Conservation (phyloP, 2,888 invertebrate genomes). For the Philereme transversata region DNA sequence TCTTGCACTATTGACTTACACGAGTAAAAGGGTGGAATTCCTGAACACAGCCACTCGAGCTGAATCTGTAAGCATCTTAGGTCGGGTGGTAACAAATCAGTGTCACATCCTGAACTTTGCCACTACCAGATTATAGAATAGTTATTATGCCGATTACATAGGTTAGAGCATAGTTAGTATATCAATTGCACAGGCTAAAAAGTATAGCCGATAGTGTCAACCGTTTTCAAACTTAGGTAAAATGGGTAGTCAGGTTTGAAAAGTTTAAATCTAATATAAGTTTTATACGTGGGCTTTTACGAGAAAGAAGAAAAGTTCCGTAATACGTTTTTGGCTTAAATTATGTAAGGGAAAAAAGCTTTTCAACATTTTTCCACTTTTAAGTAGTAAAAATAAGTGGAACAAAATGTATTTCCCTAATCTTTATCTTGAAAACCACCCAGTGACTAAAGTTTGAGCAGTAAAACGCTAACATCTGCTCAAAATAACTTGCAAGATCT, state of each 20-base stretch:
- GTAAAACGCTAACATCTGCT: too few relatives aligned
- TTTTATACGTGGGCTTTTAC: slow-evolving; percentile 13
- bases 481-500: too few relatives aligned
- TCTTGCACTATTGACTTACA: slow-evolving; percentile 32
- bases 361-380: neutral
- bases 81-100: slow-evolving; percentile 56
- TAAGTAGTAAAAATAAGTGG: neutral
- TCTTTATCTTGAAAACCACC: too few relatives aligned
- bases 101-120: slow-evolving; percentile 49
- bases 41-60: slow-evolving; percentile 22
- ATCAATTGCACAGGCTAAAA: neutral
- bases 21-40: slow-evolving; percentile 28
- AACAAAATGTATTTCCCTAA: too few relatives aligned
- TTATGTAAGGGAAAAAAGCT: neutral
- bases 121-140: slow-evolving; percentile 16
- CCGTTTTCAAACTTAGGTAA: slow-evolving; percentile 13
- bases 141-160: slow-evolving; percentile 3
- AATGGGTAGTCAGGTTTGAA: slow-evolving; percentile 10
- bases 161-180: slow-evolving; percentile 10
- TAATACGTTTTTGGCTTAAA: slow-evolving; percentile 5
- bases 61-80: slow-evolving; percentile 43
- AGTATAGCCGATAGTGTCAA: slow-evolving; percentile 9
- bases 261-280: slow-evolving; percentile 25
- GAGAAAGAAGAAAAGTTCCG: neutral
- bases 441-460: too few relatives aligned